These are phyloP conservation scores for Petaurus breviceps DNA, from an alignment of 2,113 vertebrate species.

Conservation along the genomic window DNA sequence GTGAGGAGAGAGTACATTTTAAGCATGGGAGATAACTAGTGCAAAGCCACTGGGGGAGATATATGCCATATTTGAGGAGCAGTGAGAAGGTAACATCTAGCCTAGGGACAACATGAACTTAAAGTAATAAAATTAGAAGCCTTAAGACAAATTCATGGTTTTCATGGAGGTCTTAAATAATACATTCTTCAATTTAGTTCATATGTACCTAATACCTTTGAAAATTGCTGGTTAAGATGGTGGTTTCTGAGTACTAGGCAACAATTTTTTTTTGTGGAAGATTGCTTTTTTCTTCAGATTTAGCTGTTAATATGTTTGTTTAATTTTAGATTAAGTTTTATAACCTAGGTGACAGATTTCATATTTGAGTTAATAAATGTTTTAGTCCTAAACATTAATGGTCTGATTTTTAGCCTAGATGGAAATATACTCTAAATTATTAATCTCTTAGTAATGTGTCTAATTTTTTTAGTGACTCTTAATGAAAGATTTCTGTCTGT, in stretches of 20 bases:
- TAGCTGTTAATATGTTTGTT: constrained; percentile 33
- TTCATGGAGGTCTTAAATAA: background rate
- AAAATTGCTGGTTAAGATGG: background rate
- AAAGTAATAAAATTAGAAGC: background rate
- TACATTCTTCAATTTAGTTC: background rate
- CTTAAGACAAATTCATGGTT: background rate
- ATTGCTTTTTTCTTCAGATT: background rate
- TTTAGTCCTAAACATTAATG: constrained; percentile 11
- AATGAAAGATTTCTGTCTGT: fast-evolving
- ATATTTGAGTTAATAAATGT: constrained; percentile 38
- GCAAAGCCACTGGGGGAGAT: background rate
- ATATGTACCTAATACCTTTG: background rate
- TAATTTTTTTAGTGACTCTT: background rate
- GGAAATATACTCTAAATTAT: background rate
- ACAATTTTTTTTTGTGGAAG: background rate
- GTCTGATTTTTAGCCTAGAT: background rate
- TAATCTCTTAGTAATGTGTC: background rate
- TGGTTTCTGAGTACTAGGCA: background rate
- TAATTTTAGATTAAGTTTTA: constrained; percentile 40
- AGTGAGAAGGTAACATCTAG: background rate
- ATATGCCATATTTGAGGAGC: background rate
- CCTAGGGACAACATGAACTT: background rate
- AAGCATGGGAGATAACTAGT: background rate
- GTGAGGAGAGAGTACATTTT: background rate
- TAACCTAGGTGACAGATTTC: background rate